phyloP scores from a whole-genome alignment of 2,797 vertebrate genomes.

The Sitta carolinensis region DNA sequence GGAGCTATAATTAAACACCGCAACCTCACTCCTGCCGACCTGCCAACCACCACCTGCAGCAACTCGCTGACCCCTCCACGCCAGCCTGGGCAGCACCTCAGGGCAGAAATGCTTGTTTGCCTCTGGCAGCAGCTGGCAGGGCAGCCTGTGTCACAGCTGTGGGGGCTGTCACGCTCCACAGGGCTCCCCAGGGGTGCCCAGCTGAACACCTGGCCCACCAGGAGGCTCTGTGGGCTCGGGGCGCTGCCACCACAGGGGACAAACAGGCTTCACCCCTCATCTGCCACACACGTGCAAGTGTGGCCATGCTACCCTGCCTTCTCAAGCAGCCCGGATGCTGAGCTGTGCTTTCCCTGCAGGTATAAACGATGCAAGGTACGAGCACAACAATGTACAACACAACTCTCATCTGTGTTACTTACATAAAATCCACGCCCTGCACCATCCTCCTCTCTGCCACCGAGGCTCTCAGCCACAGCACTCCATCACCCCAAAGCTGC shows the following conservation, averaged over 20 bases:
- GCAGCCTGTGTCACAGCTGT: neutral
- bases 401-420: neutral
- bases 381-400: neutral
- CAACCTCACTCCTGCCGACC: neutral
- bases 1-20: constrained; percentile 48
- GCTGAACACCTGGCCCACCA: neutral
- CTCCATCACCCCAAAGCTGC: neutral
- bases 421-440: neutral
- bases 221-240: neutral
- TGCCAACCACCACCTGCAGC: constrained; percentile 18
- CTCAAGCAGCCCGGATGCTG: neutral
- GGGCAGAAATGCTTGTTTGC: neutral
- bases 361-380: neutral
- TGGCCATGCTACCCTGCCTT: neutral
- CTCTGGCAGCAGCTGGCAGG: neutral
- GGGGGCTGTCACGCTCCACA: accelerated
- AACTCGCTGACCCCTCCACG: neutral
- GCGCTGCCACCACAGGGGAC: accelerated
- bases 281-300: neutral
- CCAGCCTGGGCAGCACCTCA: neutral
- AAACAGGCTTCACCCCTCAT: neutral
- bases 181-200: accelerated
- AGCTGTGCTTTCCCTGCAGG: neutral
- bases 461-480: neutral
- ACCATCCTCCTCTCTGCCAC: neutral